These are phyloP conservation scores for Chloroclystis v-ata DNA, from an alignment of 2,888 invertebrate species.

Conservation along the genomic window DNA sequence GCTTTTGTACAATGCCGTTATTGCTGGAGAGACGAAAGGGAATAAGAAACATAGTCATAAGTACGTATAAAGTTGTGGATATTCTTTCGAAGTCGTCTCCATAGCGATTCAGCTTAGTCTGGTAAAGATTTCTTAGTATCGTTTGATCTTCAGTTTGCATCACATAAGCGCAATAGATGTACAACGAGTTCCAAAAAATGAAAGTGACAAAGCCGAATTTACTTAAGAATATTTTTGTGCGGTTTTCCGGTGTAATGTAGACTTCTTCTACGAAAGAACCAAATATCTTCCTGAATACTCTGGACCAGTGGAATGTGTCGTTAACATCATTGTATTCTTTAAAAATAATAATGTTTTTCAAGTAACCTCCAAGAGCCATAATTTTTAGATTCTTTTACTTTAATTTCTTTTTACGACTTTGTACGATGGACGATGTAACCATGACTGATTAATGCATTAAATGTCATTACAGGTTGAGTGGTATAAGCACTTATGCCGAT, in stretches of 20 bases:
- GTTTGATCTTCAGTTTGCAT: constrained; percentile 46
- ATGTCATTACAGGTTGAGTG: constrained; percentile 2
- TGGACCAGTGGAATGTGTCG: constrained; percentile 37
- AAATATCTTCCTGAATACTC: constrained; percentile 36
- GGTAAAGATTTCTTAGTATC: constrained; percentile 47
- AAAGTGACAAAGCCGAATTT: constrained; percentile 37
- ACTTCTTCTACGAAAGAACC: constrained; percentile 41
- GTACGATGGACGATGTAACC: no score
- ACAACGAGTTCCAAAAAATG: constrained; percentile 38
- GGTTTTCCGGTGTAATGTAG: constrained; percentile 20
- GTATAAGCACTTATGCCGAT: constrained; percentile 5
- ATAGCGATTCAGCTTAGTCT: constrained; percentile 52
- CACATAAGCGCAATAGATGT: constrained; percentile 43
- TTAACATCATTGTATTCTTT: constrained; percentile 40
- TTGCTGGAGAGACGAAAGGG: constrained; percentile 42
- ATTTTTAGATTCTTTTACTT: neutral
- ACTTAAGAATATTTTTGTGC: constrained; percentile 33
- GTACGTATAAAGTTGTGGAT: constrained; percentile 36
- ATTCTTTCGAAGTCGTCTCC: constrained; percentile 53
- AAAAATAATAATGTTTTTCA: constrained; percentile 21
- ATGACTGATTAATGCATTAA: constrained; percentile 7
- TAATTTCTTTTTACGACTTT: no score
- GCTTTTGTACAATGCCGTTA: constrained; percentile 32
- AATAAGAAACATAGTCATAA: constrained; percentile 47
- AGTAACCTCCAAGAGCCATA: neutral